Conservation (phyloP, 2,113 vertebrate species). For the Heliornis fulica region DNA sequence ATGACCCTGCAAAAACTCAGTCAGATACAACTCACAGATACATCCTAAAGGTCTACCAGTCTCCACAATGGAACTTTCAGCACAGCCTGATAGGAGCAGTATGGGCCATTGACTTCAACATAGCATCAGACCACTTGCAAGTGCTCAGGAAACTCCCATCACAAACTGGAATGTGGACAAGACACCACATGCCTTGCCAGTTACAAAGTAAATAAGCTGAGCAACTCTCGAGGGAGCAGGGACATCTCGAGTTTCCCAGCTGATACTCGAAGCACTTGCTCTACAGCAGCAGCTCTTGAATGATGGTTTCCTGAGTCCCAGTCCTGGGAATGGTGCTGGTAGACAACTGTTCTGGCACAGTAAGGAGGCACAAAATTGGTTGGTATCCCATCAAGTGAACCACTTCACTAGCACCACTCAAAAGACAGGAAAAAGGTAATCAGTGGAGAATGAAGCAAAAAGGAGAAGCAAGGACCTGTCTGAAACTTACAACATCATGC, state of each 20-base stretch:
- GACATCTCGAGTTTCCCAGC: not conserved
- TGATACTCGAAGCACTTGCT: not conserved
- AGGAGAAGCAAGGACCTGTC: not conserved
- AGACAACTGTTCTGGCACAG: not conserved
- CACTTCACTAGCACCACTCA: not conserved
- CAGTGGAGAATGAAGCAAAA: not conserved
- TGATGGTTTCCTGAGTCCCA: not conserved
- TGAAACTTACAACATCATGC: not conserved
- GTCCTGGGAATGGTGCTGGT: not conserved
- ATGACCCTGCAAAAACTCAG: not conserved
- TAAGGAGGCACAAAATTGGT: not conserved
- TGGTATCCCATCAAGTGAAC: not conserved
- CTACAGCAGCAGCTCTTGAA: not conserved
- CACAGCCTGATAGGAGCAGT: fast-evolving
- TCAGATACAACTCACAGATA: not conserved
- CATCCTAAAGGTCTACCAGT: not conserved
- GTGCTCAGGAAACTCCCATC: not conserved
- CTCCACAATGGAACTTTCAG: not conserved
- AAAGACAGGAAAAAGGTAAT: not conserved
- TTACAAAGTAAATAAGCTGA: not conserved
- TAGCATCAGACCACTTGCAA: not conserved
- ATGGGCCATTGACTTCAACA: not conserved
- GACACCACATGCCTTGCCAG: not conserved
- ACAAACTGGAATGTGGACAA: not conserved
- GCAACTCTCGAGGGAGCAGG: not conserved